Evolutionary conservation across 2,113 vertebrate genomes (phyloP).

Genomic region (Ceratotherium simum): DNA sequence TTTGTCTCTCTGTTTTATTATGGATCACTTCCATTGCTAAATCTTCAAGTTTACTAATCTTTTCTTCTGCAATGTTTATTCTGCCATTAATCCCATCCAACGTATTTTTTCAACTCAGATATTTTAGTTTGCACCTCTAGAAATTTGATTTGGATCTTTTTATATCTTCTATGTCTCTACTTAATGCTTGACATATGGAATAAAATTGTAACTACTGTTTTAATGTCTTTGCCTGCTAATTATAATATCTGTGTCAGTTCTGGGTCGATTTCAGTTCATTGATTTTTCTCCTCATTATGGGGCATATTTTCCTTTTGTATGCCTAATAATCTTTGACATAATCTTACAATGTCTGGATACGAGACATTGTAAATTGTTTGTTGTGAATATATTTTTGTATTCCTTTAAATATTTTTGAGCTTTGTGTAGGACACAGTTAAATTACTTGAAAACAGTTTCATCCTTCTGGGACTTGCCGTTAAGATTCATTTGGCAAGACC

Average conservation of each 20-base stretch:
- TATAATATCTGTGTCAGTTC: neutral
- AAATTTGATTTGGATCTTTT: neutral
- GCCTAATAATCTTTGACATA: neutral
- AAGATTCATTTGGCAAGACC: neutral
- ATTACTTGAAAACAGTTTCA: neutral
- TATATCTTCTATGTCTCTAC: neutral
- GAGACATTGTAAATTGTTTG: neutral
- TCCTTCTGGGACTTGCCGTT: neutral
- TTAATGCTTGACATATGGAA: neutral
- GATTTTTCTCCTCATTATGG: neutral
- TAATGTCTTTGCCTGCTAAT: neutral
- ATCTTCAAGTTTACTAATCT: neutral
- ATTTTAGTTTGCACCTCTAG: neutral
- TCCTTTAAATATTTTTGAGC: neutral
- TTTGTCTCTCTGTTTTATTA: neutral
- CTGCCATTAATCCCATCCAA: neutral
- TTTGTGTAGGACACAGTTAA: neutral
- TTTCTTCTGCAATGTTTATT: neutral
- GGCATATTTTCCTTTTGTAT: neutral
- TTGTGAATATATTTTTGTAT: neutral
- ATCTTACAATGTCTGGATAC: neutral
- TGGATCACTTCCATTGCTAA: neutral
- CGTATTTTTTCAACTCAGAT: neutral
- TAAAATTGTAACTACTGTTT: neutral
- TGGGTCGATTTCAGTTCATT: neutral